Conservation (phyloP, 2,888 invertebrate genomes). For the Hedya salicella region DNA sequence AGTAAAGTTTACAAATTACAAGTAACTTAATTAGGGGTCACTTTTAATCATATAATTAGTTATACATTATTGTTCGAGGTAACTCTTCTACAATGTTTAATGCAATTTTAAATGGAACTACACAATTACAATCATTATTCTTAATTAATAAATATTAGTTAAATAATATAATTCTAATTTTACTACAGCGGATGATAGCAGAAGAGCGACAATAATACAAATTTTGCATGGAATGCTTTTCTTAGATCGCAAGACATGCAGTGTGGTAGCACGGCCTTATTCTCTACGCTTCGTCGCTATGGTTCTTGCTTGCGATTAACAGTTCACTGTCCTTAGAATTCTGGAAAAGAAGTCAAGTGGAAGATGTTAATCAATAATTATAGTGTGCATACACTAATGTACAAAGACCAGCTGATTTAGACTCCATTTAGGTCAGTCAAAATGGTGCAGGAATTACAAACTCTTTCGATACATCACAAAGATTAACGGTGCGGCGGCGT, state of each 20-base stretch:
- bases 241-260: neutral
- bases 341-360: constrained; percentile 68
- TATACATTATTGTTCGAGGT: constrained; percentile 37
- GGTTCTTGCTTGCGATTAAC: constrained; percentile 54
- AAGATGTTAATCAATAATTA: neutral
- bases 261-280: constrained; percentile 25
- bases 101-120: neutral
- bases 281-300: constrained; percentile 1
- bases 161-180: constrained; percentile 18
- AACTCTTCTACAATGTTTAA: neutral
- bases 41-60: constrained; percentile 2
- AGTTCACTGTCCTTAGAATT: constrained; percentile 74
- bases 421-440: too few species aligned
- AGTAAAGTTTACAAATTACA: neutral
- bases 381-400: too few species aligned
- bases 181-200: constrained; percentile 8
- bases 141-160: constrained; percentile 26
- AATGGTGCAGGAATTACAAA: too few species aligned
- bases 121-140: constrained; percentile 13
- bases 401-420: too few species aligned
- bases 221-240: constrained; percentile 33
- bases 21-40: neutral
- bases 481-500: too few species aligned
- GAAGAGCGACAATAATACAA: constrained; percentile 11
- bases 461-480: too few species aligned